A percentile compares a stretch with the other conserved stretches of the same genome.
Conservation (phyloP, 2,888 invertebrate genomes). For the Drosophila pseudotakahashii region DNA sequence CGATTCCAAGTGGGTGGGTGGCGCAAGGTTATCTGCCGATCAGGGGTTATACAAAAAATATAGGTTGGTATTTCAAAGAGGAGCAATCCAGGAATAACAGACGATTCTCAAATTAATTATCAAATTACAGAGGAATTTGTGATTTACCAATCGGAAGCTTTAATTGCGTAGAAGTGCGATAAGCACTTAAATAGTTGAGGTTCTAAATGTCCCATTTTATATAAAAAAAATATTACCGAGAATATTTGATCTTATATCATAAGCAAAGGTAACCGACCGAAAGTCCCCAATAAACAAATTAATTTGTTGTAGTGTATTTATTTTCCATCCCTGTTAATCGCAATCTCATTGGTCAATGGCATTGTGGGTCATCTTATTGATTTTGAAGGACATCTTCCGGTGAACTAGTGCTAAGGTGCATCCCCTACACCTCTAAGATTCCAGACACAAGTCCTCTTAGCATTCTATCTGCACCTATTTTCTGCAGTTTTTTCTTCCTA, state of each 20-base stretch:
- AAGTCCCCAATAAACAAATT: background rate
- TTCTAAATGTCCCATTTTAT: background rate
- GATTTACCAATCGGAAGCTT: conserved; percentile 6
- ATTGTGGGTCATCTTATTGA: background rate
- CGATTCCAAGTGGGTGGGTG: conserved; percentile 20
- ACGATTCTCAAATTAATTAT: conserved; percentile 9
- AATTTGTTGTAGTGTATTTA: background rate
- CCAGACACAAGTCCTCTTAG: too few species aligned
- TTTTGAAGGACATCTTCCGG: background rate
- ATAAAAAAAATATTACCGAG: too few species aligned
- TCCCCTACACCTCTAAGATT: background rate
- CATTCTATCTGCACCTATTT: background rate
- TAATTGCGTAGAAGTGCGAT: conserved; percentile 21
- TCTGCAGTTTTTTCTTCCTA: background rate
- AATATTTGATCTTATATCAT: too few species aligned
- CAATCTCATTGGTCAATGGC: background rate
- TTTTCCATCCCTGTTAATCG: background rate
- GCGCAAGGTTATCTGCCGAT: conserved; percentile 16
- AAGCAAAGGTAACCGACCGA: too few species aligned
- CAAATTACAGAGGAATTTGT: conserved; percentile 3
- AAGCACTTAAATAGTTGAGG: background rate
- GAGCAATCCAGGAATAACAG: background rate
- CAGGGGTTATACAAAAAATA: conserved; percentile 1
- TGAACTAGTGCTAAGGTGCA: background rate
- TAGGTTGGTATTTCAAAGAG: background rate